Conservation (phyloP, 2,797 vertebrate genomes). For the Pteropus rufus region DNA sequence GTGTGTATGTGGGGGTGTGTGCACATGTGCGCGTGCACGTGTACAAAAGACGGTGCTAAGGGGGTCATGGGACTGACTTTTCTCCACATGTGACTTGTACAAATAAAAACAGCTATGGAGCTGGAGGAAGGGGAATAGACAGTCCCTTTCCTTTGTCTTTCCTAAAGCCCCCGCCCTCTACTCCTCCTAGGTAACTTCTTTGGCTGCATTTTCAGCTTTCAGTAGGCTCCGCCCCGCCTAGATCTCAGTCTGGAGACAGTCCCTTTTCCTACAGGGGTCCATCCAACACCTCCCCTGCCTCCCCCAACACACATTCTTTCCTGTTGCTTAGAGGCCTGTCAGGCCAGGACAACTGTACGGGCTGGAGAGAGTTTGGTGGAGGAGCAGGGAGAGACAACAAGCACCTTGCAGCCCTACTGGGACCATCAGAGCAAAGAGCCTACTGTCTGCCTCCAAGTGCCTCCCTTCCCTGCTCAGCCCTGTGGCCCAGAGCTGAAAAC, state of each 20-base stretch:
- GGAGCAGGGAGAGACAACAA: not conserved
- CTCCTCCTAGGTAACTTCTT: not conserved
- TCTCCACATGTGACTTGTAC: not conserved
- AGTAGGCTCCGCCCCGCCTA: not conserved
- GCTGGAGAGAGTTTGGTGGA: not conserved
- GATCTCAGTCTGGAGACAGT: not conserved
- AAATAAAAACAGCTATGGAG: not conserved
- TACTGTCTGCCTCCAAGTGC: not conserved
- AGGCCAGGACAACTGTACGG: conserved; percentile 16
- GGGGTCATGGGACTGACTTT: not conserved
- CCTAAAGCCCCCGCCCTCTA: not conserved
- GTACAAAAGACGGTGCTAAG: not conserved
- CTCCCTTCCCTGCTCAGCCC: not conserved
- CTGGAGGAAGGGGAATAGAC: not conserved
- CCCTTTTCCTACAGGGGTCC: not conserved
- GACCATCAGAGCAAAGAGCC: not conserved
- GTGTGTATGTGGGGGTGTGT: no score
- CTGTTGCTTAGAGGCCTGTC: conserved; percentile 45
- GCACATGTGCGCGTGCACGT: no score
- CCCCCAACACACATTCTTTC: conserved; percentile 48
- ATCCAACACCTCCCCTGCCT: not conserved
- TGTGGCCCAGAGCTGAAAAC: not conserved
- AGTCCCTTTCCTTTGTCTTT: not conserved
- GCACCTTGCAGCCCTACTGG: not conserved
- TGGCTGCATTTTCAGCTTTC: not conserved